phyloP scores from a whole-genome alignment of 1,140 invertebrate genomes.

The Schlechtendalia chinensis region DNA sequence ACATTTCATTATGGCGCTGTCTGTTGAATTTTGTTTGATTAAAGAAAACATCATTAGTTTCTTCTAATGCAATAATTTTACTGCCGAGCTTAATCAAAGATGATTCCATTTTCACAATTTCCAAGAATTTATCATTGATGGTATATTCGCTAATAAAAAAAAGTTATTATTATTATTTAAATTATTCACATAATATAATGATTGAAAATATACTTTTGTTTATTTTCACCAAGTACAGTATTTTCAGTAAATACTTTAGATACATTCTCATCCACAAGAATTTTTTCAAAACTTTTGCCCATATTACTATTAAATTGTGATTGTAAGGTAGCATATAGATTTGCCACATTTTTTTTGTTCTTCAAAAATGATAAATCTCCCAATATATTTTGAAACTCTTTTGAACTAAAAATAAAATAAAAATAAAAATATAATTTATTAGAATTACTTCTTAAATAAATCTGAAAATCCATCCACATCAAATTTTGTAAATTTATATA shows the following conservation, averaged over 20 bases:
- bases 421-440: background rate
- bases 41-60: slow-evolving; percentile 30
- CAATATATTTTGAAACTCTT: slow-evolving; percentile 26
- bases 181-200: background rate
- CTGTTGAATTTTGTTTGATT: slow-evolving; percentile 29
- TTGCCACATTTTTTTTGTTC: slow-evolving; percentile 29
- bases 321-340: slow-evolving; percentile 22
- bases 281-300: slow-evolving; percentile 8
- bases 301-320: background rate
- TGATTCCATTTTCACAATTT: slow-evolving; percentile 21
- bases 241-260: slow-evolving; percentile 19
- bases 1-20: slow-evolving; percentile 5
- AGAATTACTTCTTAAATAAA: too few relatives aligned
- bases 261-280: slow-evolving; percentile 24
- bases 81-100: background rate
- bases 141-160: slow-evolving; percentile 30
- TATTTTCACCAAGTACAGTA: background rate
- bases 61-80: slow-evolving; percentile 25
- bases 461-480: too few relatives aligned
- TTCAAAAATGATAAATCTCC: slow-evolving; percentile 40
- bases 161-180: background rate
- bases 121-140: background rate
- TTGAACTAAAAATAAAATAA: background rate
- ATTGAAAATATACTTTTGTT: background rate
- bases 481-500: too few relatives aligned